Base-by-base conservation (phyloP, 2,888 invertebrate genomes). In the Pyrrhia umbra region DNA sequence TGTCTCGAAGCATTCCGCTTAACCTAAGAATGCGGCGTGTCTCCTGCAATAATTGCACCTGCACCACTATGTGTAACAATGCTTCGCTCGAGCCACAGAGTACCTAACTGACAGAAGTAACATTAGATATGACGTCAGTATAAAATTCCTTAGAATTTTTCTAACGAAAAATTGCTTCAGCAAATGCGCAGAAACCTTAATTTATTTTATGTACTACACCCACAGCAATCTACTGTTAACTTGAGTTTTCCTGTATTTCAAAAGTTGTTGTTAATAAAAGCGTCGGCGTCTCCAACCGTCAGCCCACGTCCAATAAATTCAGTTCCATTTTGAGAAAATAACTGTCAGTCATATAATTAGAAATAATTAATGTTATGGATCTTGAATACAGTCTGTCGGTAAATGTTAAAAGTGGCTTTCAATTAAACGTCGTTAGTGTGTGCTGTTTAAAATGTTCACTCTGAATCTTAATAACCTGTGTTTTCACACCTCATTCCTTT, bases 31-130 rank as follows among this genome's bases (percentile, higher is more conserved):
- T 75, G 71, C 75, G 57, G 23, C 42, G 55, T 42, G 55, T 42
- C 56, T 40, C 30, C 42, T 21, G 43, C 56, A 57, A 75, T 71
- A 57, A 75, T 71, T 75, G 69, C 71, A 68, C 43, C 62, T 75
- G 71, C 71, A 75, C 62, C 62, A 75, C 50, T 61, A 43, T 61
- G 40, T 49, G 27, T 56, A 49, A 45, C 68, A 68, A 27, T 56
- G 47, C 43, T 75, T 68, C 45, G 39, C 18, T 52, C 27, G 37
- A 15, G n/a, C 8, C 52, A 23, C 13, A 1, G 16, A 15, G 16
- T 3, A 49, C 18, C 0, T 5, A 9, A n/a, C 0, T 2, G 0
- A 6, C 52, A 68, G 62, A 75, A 68, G 52, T 0, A 3, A 1
- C 16, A 57, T 13, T 16, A 0, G 9, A 45, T 16, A 15, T 1